Percentiles rank a stretch among this genome's conserved stretches.
Conservation (phyloP, 2,888 invertebrate genomes). For the Cepaea hortensis region DNA sequence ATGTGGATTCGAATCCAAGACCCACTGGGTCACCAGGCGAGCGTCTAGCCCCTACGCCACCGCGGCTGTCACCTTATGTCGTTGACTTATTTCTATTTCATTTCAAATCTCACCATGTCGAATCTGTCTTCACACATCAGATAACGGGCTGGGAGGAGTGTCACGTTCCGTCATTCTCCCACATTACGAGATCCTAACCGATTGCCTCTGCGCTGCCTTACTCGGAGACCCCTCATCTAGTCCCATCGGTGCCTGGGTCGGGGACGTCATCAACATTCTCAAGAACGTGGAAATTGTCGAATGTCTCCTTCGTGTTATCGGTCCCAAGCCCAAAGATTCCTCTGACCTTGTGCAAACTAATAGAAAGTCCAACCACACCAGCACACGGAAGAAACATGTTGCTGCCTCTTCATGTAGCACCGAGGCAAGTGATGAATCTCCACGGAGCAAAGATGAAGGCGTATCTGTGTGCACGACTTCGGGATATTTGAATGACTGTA, state of each 20-base stretch:
- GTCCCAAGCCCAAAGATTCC: not conserved
- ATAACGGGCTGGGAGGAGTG: not conserved
- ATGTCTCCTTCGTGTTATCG: not conserved
- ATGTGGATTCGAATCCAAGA: too few relatives aligned
- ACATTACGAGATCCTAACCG: conserved; percentile 11
- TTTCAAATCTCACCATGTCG: too few relatives aligned
- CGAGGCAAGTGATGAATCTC: not conserved
- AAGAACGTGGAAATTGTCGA: conserved; percentile 18
- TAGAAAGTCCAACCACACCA: not conserved
- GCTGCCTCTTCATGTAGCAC: not conserved
- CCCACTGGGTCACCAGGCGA: too few relatives aligned
- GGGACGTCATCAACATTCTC: conserved; percentile 35
- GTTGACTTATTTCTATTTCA: too few relatives aligned
- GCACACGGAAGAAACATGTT: not conserved
- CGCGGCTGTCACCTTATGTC: too few relatives aligned
- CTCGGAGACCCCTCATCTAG: not conserved
- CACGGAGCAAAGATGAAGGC: not conserved
- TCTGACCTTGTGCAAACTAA: not conserved
- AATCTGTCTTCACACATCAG: not conserved
- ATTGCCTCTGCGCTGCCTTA: not conserved
- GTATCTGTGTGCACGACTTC: not conserved
- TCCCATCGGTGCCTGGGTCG: not conserved
- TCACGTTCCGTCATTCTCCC: not conserved
- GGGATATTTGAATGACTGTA: not conserved
- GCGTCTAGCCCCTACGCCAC: too few relatives aligned